Evolutionary conservation across 1,140 invertebrate species (phyloP).

Genomic region (Megathymus violae): DNA sequence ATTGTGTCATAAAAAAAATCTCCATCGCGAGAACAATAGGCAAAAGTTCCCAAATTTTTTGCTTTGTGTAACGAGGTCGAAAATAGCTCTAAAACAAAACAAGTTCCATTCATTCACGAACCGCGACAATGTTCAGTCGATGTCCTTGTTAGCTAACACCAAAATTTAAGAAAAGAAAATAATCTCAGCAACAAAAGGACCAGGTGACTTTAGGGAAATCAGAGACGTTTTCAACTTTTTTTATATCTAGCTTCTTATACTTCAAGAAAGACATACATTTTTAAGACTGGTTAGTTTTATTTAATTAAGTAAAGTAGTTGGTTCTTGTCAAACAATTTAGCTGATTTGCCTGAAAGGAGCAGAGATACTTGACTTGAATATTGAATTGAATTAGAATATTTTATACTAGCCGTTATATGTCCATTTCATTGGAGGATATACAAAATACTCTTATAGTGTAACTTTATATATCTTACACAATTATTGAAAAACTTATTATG

Average conservation of each 20-base stretch:
- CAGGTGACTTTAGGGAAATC: conserved; percentile 1
- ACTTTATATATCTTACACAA: too few relatives aligned
- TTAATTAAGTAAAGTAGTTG: background rate
- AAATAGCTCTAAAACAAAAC: conserved; percentile 20
- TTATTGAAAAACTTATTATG: too few relatives aligned
- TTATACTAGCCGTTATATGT: too few relatives aligned
- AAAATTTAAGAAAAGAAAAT: conserved; percentile 8
- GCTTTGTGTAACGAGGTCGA: conserved; percentile 21
- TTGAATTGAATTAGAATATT: background rate
- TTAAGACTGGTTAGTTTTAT: background rate
- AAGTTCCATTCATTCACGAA: conserved; percentile 12
- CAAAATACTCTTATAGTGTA: too few relatives aligned
- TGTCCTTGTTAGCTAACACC: background rate
- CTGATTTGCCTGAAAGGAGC: too few relatives aligned
- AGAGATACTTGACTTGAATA: too few relatives aligned
- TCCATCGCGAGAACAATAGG: conserved; percentile 1
- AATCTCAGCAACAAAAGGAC: conserved; percentile 1
- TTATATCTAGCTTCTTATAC: background rate
- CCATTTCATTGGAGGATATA: too few relatives aligned
- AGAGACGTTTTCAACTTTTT: conserved; percentile 2
- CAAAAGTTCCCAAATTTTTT: conserved; percentile 15
- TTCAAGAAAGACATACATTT: background rate
- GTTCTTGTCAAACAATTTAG: too few relatives aligned
- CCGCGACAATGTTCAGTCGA: conserved; percentile 1
- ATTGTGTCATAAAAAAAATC: conserved; percentile 3